Evolutionary conservation across 1,140 invertebrate genomes (phyloP).

Genomic region (Drosophila bifasciata): DNA sequence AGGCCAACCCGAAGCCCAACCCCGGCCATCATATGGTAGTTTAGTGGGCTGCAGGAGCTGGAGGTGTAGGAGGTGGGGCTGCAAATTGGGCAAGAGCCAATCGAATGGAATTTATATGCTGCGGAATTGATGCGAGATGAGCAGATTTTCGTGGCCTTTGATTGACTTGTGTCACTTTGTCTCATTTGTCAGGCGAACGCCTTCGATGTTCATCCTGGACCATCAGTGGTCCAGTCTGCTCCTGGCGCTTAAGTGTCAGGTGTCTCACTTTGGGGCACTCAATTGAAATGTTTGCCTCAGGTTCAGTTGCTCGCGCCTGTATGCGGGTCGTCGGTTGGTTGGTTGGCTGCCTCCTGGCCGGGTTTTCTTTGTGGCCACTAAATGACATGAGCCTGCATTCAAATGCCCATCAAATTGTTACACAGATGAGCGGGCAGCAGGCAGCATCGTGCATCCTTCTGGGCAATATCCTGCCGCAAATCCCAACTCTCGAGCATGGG

Average conservation of each 20-base stretch:
- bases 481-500: slow-evolving; percentile 56
- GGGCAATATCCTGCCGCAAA: slow-evolving; percentile 77
- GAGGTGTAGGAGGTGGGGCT: not conserved
- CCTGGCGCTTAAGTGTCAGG: slow-evolving; percentile 74
- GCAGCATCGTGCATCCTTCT: slow-evolving; percentile 61
- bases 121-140: slow-evolving; percentile 3
- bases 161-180: slow-evolving; percentile 84
- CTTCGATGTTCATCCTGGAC: slow-evolving; percentile 33
- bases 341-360: slow-evolving; percentile 16
- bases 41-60: slow-evolving; percentile 8
- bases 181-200: slow-evolving; percentile 83
- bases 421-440: slow-evolving; percentile 55
- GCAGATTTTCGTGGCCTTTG: slow-evolving; percentile 71
- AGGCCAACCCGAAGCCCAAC: too few relatives aligned
- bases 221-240: slow-evolving; percentile 1
- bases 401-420: slow-evolving; percentile 78
- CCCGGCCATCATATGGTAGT: slow-evolving; percentile 7
- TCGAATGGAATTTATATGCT: slow-evolving; percentile 74
- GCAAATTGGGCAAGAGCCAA: slow-evolving; percentile 64
- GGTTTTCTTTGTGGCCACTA: slow-evolving; percentile 39
- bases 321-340: slow-evolving; percentile 24
- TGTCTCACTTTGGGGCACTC: slow-evolving; percentile 71
- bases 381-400: slow-evolving; percentile 73
- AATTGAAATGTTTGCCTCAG: slow-evolving; percentile 65
- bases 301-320: slow-evolving; percentile 3